Evolutionary conservation across 92 coral and sea anemone genomes (phyloP).

Genomic region (Plumapathes pennacea): DNA sequence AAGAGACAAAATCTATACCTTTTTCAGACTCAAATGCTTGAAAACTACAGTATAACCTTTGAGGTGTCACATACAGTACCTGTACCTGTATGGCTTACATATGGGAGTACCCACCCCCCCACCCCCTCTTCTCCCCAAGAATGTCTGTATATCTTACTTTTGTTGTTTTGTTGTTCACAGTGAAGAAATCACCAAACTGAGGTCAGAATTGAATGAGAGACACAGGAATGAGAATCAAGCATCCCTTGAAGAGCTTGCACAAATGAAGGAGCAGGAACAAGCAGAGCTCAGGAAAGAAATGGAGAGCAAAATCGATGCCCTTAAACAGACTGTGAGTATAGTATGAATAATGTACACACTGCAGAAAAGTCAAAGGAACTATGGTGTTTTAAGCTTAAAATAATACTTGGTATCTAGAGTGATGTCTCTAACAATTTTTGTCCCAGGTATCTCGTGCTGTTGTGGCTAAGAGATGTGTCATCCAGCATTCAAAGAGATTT

Average conservation of each 20-base stretch:
- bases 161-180: conserved; percentile 27
- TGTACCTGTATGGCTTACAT: too few relatives aligned
- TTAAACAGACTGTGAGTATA: conserved; percentile 67
- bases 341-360: background rate
- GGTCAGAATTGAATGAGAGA: conserved; percentile 71
- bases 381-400: too few relatives aligned
- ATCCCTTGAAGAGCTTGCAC: conserved; percentile 63
- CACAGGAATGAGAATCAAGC: conserved; percentile 71
- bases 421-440: too few relatives aligned
- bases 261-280: conserved; percentile 64
- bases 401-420: too few relatives aligned
- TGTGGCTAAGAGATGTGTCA: conserved; percentile 27
- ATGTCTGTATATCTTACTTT: background rate
- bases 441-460: conserved; percentile 36
- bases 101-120: too few relatives aligned
- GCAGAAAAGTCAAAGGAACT: too few relatives aligned
- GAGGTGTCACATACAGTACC: too few relatives aligned
- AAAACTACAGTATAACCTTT: too few relatives aligned
- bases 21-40: too few relatives aligned
- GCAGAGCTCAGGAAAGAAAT: conserved; percentile 70
- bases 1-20: too few relatives aligned
- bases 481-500: conserved; percentile 45
- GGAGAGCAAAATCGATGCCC: conserved; percentile 73
- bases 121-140: too few relatives aligned
- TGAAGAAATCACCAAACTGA: conserved; percentile 67